phyloP scores from a whole-genome alignment of 2,888 invertebrate genomes.

The Pristionchus japonicus region DNA sequence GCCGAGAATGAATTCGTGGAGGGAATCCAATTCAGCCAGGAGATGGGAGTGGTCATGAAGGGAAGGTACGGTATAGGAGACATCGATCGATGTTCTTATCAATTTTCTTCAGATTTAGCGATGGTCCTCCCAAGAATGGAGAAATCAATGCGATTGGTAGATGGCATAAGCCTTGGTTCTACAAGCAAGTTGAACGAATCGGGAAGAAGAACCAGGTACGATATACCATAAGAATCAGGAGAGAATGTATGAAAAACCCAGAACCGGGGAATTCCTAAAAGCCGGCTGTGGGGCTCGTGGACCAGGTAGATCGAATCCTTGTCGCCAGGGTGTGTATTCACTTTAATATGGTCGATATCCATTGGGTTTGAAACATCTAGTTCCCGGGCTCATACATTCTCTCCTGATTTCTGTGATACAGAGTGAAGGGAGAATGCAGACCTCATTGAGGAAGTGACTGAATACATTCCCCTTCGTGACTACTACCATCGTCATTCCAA shows the following conservation, averaged over 20 bases:
- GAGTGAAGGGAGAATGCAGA: neutral
- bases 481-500: conserved; percentile 88
- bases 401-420: neutral
- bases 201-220: conserved; percentile 34
- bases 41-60: conserved; percentile 85
- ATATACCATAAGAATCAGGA: no score
- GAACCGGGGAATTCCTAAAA: no score
- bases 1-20: conserved; percentile 84
- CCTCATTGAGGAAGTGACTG: conserved; percentile 51
- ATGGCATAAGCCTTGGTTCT: conserved; percentile 90
- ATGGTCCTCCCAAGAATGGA: conserved; percentile 62
- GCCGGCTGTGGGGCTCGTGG: no score
- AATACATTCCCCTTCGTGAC: conserved; percentile 85
- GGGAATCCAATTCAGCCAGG: conserved; percentile 81
- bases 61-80: conserved; percentile 78
- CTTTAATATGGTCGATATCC: no score
- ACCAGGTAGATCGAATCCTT: no score
- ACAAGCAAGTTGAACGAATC: conserved; percentile 82
- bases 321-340: no score
- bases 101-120: conserved; percentile 56
- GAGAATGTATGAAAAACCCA: no score
- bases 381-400: no score
- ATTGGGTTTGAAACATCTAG: no score
- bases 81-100: neutral
- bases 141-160: conserved; percentile 83